Base-by-base conservation (phyloP, 2,797 vertebrate genomes). In the Channallabes apus region DNA sequence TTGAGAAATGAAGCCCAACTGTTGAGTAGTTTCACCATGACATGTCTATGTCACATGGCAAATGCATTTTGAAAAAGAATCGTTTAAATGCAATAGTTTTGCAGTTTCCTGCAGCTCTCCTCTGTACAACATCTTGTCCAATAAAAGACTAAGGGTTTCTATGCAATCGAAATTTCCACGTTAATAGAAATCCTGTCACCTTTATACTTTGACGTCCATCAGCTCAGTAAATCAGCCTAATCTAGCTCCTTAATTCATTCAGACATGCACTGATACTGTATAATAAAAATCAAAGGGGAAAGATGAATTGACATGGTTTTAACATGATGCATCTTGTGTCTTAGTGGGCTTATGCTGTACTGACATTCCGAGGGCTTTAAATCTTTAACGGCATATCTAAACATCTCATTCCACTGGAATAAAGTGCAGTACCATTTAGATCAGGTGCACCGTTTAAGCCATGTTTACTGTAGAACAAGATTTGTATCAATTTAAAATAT, bases 371-470 rank as follows among this genome's bases (percentile, higher is more conserved):
- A 29, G 58, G 32, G 76, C 35, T 84, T 87, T 85, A 85, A 83
- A 87, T 84, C 56, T 88, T 88, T 89, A 77, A 88, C 61, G 22
- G 24, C 65, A 88, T 85, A 87, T 86, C 62, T 85, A 82, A 89
- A 86, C 64, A 32, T 69, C 32, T 79, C 14, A 27, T 80, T 46
- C 7, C 3, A 29, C 9, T 27, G 20, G 2, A 51, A 29, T 80
- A 80, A 80, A 27, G 3, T 46, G 12, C 22, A 62, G 58, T 17
- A 41, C 17, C 18, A 15, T 58, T 29, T 29, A 75, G 46, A 75
- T 29, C 22, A 72, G 46, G 1, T 54, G 51, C 18, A 78, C 24
- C 18, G 27, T 77, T 35, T 22, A 22, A 22, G 32, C 14, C 35
- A 41, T 35, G 46, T 41, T n/a, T 62, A n/a, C n/a, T n/a, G n/a